These are phyloP conservation scores for Phytoseiulus persimilis DNA, from an alignment of 2,888 invertebrate species.

Conservation along the genomic window DNA sequence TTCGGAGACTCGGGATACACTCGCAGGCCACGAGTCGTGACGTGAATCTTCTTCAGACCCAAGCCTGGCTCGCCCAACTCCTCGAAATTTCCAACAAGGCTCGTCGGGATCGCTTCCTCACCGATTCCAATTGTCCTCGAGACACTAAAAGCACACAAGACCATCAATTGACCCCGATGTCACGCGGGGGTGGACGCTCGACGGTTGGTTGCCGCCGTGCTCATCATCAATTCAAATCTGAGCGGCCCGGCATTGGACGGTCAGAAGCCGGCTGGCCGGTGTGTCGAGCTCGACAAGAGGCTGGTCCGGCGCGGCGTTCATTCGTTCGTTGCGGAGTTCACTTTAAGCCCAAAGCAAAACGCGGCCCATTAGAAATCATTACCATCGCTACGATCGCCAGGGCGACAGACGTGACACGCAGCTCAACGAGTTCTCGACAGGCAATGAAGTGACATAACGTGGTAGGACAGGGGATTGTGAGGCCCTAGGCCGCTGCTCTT, in stretches of 20 bases:
- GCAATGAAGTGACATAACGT: slow-evolving; percentile 36
- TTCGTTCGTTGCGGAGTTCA: background rate
- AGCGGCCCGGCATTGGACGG: background rate
- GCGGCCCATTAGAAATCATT: slow-evolving; percentile 35
- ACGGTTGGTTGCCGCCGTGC: background rate
- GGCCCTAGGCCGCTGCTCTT: background rate
- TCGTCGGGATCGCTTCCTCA: background rate
- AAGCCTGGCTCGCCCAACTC: background rate
- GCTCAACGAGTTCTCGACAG: slow-evolving; percentile 18
- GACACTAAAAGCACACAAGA: background rate
- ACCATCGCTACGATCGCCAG: slow-evolving; percentile 23
- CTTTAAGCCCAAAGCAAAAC: slow-evolving; percentile 7
- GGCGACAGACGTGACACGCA: slow-evolving; percentile 15
- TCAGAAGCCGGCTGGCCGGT: background rate
- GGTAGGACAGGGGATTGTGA: background rate
- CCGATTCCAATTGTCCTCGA: background rate
- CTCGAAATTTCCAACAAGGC: background rate
- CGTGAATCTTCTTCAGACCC: no score
- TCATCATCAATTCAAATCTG: slow-evolving; percentile 5
- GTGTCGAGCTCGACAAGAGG: background rate
- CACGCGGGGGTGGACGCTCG: background rate
- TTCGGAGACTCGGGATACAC: background rate
- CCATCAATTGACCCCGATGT: slow-evolving; percentile 5
- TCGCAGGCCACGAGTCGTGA: background rate
- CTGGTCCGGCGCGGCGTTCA: background rate